Conservation (phyloP, 2,888 invertebrate species). For the Idaea biselata region DNA sequence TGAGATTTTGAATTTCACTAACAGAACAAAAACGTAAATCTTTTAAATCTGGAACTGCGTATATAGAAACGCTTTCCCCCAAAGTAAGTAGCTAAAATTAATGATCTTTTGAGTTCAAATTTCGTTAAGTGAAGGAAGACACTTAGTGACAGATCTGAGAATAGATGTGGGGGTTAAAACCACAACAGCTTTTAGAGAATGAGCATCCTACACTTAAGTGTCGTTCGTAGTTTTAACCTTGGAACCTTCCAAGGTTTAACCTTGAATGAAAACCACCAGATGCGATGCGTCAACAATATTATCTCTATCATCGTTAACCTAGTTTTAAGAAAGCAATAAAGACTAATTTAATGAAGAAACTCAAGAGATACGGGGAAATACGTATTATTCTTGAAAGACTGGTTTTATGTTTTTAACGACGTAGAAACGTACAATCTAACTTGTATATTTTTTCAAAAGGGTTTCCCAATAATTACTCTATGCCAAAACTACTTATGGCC, state of each 20-base stretch:
- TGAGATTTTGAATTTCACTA: background rate
- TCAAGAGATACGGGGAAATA: background rate
- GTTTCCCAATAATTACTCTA: background rate
- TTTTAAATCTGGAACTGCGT: no score
- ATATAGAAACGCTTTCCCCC: no score
- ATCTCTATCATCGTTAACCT: background rate
- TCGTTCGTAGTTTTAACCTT: background rate
- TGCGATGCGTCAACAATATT: background rate
- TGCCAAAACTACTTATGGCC: background rate
- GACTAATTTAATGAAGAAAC: background rate
- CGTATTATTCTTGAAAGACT: background rate
- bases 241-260: background rate
- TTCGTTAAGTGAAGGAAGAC: background rate
- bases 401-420: background rate
- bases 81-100: background rate
- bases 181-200: background rate
- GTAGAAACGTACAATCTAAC: background rate
- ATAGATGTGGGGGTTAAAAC: background rate
- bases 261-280: background rate
- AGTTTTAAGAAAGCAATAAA: background rate
- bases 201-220: background rate
- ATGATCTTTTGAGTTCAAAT: constrained; percentile 30
- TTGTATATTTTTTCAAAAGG: background rate
- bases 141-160: background rate
- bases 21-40: constrained; percentile 22